A percentile compares a stretch with the other conserved stretches of the same genome.
These are phyloP conservation scores for Acrobasis suavella DNA, from an alignment of 2,888 invertebrate genomes.

Conservation along the genomic window DNA sequence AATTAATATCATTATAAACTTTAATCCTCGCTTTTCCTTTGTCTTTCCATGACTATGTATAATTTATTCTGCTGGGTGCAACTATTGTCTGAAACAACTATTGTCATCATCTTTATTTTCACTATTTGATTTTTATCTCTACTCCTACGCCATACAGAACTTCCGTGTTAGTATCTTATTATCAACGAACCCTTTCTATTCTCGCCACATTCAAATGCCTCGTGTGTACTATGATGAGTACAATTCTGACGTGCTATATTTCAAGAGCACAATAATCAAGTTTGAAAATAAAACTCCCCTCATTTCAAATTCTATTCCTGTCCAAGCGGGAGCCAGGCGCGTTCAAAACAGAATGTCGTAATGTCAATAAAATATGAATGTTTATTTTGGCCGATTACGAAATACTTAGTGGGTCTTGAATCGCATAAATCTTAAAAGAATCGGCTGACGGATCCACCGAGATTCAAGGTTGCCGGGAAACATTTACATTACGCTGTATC, in stretches of 20 bases:
- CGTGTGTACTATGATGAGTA: constrained; percentile 39
- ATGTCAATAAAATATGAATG: constrained; percentile 78
- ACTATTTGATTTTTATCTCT: not conserved
- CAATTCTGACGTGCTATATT: constrained; percentile 39
- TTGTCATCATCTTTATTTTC: too few species aligned
- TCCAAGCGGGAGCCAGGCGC: constrained; percentile 50
- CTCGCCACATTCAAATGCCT: not conserved
- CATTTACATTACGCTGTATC: constrained; percentile 63
- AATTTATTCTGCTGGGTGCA: too few species aligned
- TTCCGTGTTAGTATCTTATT: too few species aligned
- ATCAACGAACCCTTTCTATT: not conserved
- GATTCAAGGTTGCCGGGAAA: constrained; percentile 66
- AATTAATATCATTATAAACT: too few species aligned
- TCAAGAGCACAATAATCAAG: constrained; percentile 49
- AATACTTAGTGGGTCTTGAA: constrained; percentile 62
- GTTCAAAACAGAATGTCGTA: constrained; percentile 72
- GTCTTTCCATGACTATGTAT: too few species aligned
- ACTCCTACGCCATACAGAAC: not conserved
- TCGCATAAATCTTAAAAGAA: constrained; percentile 70
- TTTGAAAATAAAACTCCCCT: constrained; percentile 73
- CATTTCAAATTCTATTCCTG: constrained; percentile 68
- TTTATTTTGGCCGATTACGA: constrained; percentile 79
- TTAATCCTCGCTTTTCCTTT: too few species aligned
- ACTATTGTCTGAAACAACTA: too few species aligned
- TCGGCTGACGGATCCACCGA: constrained; percentile 59